These are phyloP conservation scores for Eupeodes latifasciatus DNA, from an alignment of 2,888 invertebrate species.

Conservation along the genomic window DNA sequence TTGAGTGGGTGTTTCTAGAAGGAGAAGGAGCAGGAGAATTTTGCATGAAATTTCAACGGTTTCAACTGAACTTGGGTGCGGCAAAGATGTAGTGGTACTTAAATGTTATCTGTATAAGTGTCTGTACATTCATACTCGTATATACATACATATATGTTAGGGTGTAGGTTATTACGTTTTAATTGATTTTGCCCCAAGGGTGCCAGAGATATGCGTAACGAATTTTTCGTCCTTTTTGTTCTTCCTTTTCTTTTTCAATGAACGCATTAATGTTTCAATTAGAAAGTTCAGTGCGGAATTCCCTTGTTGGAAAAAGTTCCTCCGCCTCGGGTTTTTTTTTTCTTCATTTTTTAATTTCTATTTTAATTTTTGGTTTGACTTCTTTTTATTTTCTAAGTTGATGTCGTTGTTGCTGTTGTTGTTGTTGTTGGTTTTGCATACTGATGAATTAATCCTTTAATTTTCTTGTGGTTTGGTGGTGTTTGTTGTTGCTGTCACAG, in stretches of 20 bases:
- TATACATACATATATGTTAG: constrained; percentile 7
- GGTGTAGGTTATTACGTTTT: constrained; percentile 53
- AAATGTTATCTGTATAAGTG: constrained; percentile 7
- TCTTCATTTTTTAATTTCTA: constrained; percentile 17
- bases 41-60: constrained; percentile 14
- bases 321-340: background rate
- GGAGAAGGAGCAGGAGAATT: background rate
- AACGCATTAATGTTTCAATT: constrained; percentile 80
- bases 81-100: constrained; percentile 32
- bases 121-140: constrained; percentile 16
- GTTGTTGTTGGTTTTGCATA: constrained; percentile 29
- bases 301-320: constrained; percentile 40
- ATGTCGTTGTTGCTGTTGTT: background rate
- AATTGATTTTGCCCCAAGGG: constrained; percentile 66
- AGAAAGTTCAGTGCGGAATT: constrained; percentile 65
- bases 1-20: background rate
- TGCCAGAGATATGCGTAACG: constrained; percentile 36
- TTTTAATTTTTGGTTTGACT: constrained; percentile 37
- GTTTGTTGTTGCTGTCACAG: constrained; percentile 13
- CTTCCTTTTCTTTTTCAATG: constrained; percentile 77
- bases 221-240: constrained; percentile 41
- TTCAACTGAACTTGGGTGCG: constrained; percentile 23
- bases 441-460: constrained; percentile 61
- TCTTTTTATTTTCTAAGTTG: background rate
- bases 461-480: constrained; percentile 30